Evolutionary conservation across 2,888 invertebrate species (phyloP).

Genomic region (Diarsia brunnea): DNA sequence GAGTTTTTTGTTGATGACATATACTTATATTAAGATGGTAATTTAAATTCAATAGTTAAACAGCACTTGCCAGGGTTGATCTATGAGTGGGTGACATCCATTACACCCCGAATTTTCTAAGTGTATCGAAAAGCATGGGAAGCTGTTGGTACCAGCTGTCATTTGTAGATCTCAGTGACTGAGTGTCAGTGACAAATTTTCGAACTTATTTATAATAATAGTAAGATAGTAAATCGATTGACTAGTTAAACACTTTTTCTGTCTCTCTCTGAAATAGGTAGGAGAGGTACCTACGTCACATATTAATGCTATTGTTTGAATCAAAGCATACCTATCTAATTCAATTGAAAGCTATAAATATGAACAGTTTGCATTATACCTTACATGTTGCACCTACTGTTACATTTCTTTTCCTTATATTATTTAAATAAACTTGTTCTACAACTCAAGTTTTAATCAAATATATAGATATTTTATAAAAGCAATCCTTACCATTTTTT

Average conservation of each 20-base stretch:
- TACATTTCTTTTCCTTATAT: conserved; percentile 1
- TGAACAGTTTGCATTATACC: conserved; percentile 4
- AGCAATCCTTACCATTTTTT: neutral
- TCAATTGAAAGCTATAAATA: conserved; percentile 1
- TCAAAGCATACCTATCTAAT: neutral
- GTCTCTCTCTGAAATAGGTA: neutral
- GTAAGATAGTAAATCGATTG: neutral
- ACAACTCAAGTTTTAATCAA: no score
- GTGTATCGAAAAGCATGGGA: neutral
- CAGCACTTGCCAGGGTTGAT: neutral
- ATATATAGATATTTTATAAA: no score
- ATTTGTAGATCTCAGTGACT: neutral
- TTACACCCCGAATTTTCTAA: neutral
- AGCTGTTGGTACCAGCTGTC: neutral
- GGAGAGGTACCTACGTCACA: neutral
- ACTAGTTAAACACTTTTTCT: neutral
- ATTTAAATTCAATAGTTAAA: neutral
- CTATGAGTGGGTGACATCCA: neutral
- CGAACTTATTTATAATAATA: neutral
- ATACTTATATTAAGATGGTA: neutral
- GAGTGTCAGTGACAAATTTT: neutral
- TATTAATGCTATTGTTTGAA: neutral
- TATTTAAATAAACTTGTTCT: conserved; percentile 22
- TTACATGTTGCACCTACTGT: conserved; percentile 1
- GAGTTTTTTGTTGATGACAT: conserved; percentile 72